A percentile compares a stretch with the other conserved stretches of the same genome.
These are phyloP conservation scores for Piaya cayana DNA, from an alignment of 2,113 vertebrate genomes.

Conservation along the genomic window DNA sequence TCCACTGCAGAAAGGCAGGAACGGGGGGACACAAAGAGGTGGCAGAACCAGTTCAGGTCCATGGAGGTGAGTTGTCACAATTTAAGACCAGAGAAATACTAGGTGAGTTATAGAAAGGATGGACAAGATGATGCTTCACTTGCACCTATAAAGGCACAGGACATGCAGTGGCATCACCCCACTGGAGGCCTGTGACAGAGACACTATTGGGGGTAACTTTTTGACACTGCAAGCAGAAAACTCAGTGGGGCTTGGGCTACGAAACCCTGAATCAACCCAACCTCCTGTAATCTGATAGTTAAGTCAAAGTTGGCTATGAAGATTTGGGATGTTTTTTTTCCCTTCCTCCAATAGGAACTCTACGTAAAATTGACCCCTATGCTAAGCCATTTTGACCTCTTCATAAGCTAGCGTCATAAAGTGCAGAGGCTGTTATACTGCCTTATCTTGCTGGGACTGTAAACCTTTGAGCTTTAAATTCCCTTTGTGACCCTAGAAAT, in stretches of 20 bases:
- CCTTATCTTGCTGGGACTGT: conserved; percentile 51
- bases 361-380: background rate
- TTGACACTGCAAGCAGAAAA: background rate
- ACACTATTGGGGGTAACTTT: rapidly evolving
- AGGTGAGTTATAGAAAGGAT: background rate
- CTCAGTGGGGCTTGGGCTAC: background rate
- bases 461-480: conserved; percentile 53
- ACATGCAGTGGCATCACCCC: rapidly evolving
- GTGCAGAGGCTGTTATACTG: background rate
- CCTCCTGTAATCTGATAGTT: background rate
- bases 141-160: rapidly evolving
- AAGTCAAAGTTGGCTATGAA: background rate
- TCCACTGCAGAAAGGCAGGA: background rate
- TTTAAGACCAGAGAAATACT: background rate
- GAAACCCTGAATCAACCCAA: background rate
- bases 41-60: background rate
- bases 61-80: background rate
- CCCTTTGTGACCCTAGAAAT: background rate
- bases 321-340: background rate
- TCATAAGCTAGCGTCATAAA: conserved; percentile 50
- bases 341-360: background rate
- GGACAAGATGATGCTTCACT: rapidly evolving
- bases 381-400: conserved; percentile 30
- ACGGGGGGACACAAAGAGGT: too few relatives aligned
- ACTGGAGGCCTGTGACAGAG: background rate